phyloP scores from a whole-genome alignment of 2,113 vertebrate species.

The Lipophrys pholis region DNA sequence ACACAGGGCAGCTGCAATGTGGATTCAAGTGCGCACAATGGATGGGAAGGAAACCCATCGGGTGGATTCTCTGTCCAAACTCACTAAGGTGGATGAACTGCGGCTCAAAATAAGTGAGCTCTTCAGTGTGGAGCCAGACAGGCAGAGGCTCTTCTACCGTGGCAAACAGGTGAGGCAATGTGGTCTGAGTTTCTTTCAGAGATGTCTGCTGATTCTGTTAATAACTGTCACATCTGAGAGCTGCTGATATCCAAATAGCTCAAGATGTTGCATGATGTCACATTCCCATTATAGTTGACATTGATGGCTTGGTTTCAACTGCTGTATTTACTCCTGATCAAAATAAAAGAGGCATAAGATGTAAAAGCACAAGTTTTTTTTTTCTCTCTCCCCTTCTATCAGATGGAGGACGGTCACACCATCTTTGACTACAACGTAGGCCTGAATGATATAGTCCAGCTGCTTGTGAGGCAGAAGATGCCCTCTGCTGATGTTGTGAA shows the following conservation, averaged over 20 bases:
- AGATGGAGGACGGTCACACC: conserved; percentile 98
- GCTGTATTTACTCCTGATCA: too few species aligned
- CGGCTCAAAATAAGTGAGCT: conserved; percentile 88
- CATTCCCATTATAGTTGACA: too few species aligned
- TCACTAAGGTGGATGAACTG: conserved; percentile 94
- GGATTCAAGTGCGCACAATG: conserved; percentile 99
- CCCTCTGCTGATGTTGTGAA: conserved; percentile 58
- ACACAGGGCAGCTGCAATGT: conserved; percentile 88
- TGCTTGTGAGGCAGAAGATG: conserved; percentile 88
- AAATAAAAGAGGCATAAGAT: too few species aligned
- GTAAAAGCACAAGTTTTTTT: too few species aligned
- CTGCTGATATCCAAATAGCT: background rate
- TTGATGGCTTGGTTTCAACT: too few species aligned
- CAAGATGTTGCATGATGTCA: too few species aligned
- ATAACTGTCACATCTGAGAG: background rate
- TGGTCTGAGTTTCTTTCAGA: background rate
- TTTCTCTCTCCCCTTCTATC: background rate
- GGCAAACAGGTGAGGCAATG: conserved; percentile 90
- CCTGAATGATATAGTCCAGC: conserved; percentile 94
- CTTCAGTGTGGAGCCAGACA: conserved; percentile 88
- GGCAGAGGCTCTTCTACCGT: conserved; percentile 94
- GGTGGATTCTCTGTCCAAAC: conserved; percentile 93
- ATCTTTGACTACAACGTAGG: conserved; percentile 95
- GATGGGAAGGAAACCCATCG: conserved; percentile 92
- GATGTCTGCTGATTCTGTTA: background rate